These are phyloP conservation scores for Drosophila ficusphila DNA, from an alignment of 1,140 invertebrate species.

Conservation along the genomic window DNA sequence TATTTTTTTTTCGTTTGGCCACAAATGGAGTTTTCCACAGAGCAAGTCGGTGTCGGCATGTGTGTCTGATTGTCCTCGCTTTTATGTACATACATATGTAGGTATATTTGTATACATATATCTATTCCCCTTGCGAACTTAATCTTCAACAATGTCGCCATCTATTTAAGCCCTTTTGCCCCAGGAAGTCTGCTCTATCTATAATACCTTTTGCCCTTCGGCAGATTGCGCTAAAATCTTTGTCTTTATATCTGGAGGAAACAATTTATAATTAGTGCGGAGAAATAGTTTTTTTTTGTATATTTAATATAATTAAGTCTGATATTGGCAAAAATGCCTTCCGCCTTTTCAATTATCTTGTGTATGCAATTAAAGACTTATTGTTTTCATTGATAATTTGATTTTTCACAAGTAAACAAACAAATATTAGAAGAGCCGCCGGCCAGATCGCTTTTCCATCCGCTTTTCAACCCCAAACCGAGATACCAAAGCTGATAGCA, in stretches of 20 bases:
- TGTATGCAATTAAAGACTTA: neutral
- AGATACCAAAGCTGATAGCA: constrained; percentile 25
- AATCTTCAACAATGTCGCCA: constrained; percentile 1
- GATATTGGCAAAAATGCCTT: too few relatives aligned
- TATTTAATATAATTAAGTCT: too few relatives aligned
- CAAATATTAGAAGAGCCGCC: constrained; percentile 61
- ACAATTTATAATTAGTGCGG: constrained; percentile 31
- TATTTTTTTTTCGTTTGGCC: constrained; percentile 16
- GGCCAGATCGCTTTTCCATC: constrained; percentile 20
- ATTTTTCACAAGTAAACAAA: constrained; percentile 58
- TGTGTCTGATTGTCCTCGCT: constrained; percentile 51
- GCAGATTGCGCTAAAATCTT: constrained; percentile 20
- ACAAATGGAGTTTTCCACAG: constrained; percentile 14
- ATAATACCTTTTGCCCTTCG: constrained; percentile 1
- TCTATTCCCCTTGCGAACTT: neutral
- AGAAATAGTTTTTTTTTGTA: constrained; percentile 2
- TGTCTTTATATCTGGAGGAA: neutral
- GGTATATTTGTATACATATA: constrained; percentile 2
- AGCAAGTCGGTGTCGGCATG: constrained; percentile 57
- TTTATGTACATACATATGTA: constrained; percentile 7
- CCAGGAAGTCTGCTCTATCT: neutral
- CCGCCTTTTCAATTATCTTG: too few relatives aligned
- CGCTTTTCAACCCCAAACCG: neutral
- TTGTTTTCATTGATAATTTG: constrained; percentile 34
- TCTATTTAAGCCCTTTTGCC: neutral